A percentile compares a stretch with the other conserved stretches of the same genome.
These are phyloP conservation scores for Ailurus styani DNA, from an alignment of 2,113 vertebrate genomes.

Conservation along the genomic window DNA sequence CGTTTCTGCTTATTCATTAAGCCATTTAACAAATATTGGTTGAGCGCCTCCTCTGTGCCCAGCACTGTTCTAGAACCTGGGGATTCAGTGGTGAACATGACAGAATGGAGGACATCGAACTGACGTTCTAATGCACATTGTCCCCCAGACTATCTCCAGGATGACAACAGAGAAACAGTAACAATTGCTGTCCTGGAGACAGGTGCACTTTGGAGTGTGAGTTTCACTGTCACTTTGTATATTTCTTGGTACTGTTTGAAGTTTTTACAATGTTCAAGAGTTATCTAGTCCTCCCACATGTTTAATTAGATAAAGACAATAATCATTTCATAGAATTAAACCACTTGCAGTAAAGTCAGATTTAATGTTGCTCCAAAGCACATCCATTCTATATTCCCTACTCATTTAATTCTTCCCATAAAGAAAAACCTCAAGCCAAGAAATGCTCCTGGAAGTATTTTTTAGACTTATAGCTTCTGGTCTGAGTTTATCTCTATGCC, in stretches of 20 bases:
- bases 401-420: conserved; percentile 36
- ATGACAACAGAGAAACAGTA: neutral
- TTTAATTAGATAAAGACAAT: conserved; percentile 14
- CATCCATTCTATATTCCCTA: neutral
- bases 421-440: conserved; percentile 47
- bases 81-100: neutral
- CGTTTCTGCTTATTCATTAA: neutral
- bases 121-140: neutral
- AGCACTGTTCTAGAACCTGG: neutral
- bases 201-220: neutral
- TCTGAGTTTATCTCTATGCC: conserved; percentile 53
- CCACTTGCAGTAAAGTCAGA: neutral
- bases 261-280: neutral
- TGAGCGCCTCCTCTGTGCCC: neutral
- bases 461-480: conserved; percentile 47
- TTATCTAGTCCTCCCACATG: neutral
- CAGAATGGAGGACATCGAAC: neutral
- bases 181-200: neutral
- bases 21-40: neutral
- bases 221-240: neutral
- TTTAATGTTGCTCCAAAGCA: neutral
- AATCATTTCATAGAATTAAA: neutral
- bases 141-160: neutral
- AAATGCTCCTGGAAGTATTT: conserved; percentile 54
- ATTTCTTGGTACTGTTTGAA: neutral